Evolutionary conservation across 2,888 invertebrate species (phyloP).

Genomic region (Cryptus armator): DNA sequence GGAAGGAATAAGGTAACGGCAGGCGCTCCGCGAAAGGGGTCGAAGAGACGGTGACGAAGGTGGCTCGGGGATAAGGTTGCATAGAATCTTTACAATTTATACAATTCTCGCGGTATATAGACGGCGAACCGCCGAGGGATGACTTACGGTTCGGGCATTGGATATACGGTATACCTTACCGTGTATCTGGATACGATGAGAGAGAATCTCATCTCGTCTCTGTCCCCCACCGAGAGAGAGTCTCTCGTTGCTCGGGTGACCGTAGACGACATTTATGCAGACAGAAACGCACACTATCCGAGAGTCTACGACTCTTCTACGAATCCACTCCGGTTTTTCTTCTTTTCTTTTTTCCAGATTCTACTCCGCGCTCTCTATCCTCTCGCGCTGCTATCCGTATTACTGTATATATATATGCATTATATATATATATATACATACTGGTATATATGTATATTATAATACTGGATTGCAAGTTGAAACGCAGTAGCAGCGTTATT

Average conservation of each 20-base stretch:
- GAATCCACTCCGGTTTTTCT: background rate
- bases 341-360: background rate
- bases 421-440: conserved; percentile 22
- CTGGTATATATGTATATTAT: conserved; percentile 9
- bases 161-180: conserved; percentile 7
- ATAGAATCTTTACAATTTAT: conserved; percentile 62
- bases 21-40: background rate
- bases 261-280: conserved; percentile 34
- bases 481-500: conserved; percentile 57
- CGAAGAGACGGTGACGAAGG: conserved; percentile 5
- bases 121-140: conserved; percentile 26
- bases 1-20: conserved; percentile 47
- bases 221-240: background rate
- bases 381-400: background rate
- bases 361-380: background rate
- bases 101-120: conserved; percentile 36
- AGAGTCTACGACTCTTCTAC: background rate
- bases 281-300: conserved; percentile 21
- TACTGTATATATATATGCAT: background rate
- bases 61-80: conserved; percentile 46
- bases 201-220: conserved; percentile 44
- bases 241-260: conserved; percentile 2
- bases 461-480: conserved; percentile 44
- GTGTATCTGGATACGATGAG: conserved; percentile 27
- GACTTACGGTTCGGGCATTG: conserved; percentile 37